Percentiles rank a stretch among this genome's conserved stretches.
Evolutionary conservation across 2,113 vertebrate genomes (phyloP).

Genomic region (Rhynchomys soricoides): DNA sequence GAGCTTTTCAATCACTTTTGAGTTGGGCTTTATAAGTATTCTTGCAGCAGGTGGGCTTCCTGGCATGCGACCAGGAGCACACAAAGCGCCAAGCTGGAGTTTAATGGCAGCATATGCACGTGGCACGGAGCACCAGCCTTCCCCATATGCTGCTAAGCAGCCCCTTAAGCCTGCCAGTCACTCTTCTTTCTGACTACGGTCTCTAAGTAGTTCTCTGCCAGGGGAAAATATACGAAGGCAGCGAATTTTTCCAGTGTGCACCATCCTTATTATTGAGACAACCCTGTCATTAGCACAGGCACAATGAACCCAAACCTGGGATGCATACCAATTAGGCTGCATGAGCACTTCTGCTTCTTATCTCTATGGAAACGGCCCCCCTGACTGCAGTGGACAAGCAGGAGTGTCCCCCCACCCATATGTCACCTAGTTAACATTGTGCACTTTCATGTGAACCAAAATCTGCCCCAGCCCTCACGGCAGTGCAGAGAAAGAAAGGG

Average conservation of each 20-base stretch:
- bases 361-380: constrained; percentile 93
- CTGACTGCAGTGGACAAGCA: constrained; percentile 89
- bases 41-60: constrained; percentile 93
- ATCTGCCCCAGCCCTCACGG: constrained; percentile 71
- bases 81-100: constrained; percentile 92
- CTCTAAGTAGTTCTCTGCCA: constrained; percentile 92
- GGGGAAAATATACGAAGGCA: constrained; percentile 92
- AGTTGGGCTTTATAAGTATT: constrained; percentile 93
- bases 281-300: constrained; percentile 95
- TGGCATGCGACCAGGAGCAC: constrained; percentile 90
- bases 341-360: constrained; percentile 91
- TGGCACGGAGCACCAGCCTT: constrained; percentile 88
- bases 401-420: constrained; percentile 90
- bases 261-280: constrained; percentile 94
- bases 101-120: constrained; percentile 92
- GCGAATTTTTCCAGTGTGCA: constrained; percentile 94
- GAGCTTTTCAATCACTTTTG: constrained; percentile 94
- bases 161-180: constrained; percentile 92
- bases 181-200: constrained; percentile 90
- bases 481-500: constrained; percentile 66
- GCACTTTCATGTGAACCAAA: constrained; percentile 85
- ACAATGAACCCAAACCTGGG: constrained; percentile 94
- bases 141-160: constrained; percentile 90
- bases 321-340: constrained; percentile 95
- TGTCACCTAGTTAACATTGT: constrained; percentile 90